Base-by-base conservation (phyloP, 2,888 invertebrate genomes). In the Epinotia brunnichana region DNA sequence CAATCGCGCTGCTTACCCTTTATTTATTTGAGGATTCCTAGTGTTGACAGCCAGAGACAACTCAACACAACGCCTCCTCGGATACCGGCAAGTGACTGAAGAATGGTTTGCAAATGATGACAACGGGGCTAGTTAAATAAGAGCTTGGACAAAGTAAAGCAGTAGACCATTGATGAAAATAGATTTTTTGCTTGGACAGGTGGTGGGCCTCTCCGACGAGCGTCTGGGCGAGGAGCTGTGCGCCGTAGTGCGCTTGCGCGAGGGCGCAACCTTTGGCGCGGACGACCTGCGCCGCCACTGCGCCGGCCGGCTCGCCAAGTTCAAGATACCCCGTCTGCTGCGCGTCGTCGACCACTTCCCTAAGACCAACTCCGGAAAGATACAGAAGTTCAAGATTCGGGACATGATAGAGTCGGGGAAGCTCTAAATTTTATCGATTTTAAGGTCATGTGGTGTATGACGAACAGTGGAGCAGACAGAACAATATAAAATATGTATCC, bases 331-430 rank as follows among this genome's bases (percentile, higher is more conserved):
- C 0, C 94, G 95, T 57, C 94, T 96, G 77, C 83, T 98, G 3
- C 91, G 94, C 77, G 94, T 96, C 77, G 91, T 95, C 0, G 94
- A 95, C 0, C 94, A 94, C 0, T 97, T 96, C 86, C 98, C 98
- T 0, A 95, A 96, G 83, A 98, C 98, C 0, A 92, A 94, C 0
- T 97, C 97, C 0, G 98, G 98, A 5, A 98, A 98, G 89, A 94
- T 97, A 74, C 96, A 97, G 83, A 98, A 97, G 85, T 95, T 89
- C 78, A 92, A 89, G 75, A 81, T 96, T 54, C 93, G 86, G 73
- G 87, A 95, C 76, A 81, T 94, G 76, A 80, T 73, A 29, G 72
- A 73, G 29, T 68, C 72, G 21, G 72, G 72, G 21, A 73, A 63
- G 56, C 67, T 72, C 2, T 72, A 19, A 62, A n/a, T 35, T 10